A percentile compares a stretch with the other conserved stretches of the same genome.
These are phyloP conservation scores for Coracopsis vasa DNA, from an alignment of 2,113 vertebrate species.

Conservation along the genomic window DNA sequence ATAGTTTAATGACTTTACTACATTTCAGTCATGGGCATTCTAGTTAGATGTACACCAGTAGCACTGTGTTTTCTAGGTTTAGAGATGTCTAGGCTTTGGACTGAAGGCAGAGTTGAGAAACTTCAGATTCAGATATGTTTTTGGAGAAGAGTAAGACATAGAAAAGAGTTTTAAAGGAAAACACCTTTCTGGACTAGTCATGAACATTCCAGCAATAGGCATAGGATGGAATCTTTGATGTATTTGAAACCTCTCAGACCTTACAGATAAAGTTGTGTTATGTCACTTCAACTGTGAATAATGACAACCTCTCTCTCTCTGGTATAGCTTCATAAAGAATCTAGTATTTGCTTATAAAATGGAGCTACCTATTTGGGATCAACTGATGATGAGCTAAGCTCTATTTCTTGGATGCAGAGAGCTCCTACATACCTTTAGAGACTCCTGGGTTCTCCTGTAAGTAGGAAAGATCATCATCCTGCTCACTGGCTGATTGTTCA, in stretches of 20 bases:
- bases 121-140: neutral
- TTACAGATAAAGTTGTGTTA: neutral
- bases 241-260: neutral
- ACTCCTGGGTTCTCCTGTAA: conserved; percentile 31
- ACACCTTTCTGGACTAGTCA: neutral
- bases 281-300: neutral
- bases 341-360: neutral
- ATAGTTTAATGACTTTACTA: neutral
- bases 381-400: neutral
- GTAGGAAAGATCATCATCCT: neutral
- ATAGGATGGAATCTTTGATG: neutral
- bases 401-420: neutral
- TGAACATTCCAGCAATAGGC: neutral
- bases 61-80: neutral
- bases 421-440: conserved; percentile 55
- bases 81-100: neutral
- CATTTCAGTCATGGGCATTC: neutral
- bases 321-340: neutral
- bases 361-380: neutral
- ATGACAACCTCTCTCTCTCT: neutral
- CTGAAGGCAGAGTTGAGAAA: neutral
- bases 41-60: neutral
- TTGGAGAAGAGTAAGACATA: neutral
- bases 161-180: neutral
- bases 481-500: neutral